phyloP scores from a whole-genome alignment of 2,888 invertebrate genomes.

The Ellobium chinense region DNA sequence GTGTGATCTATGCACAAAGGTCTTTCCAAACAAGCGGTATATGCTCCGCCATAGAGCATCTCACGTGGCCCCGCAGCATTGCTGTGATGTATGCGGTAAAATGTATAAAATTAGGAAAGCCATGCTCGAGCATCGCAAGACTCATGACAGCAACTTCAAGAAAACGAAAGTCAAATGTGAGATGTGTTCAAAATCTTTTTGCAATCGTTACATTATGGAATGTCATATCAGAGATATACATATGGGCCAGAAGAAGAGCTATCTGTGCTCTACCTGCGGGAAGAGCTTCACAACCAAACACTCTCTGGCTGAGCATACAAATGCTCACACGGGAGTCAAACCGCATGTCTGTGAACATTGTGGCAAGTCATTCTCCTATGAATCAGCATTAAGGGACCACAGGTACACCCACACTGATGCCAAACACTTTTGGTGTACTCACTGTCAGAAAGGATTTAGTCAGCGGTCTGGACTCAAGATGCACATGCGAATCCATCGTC shows the following conservation, averaged over 20 bases:
- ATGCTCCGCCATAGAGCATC: slow-evolving; percentile 60
- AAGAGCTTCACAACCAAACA: slow-evolving; percentile 71
- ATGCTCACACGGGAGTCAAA: slow-evolving; percentile 64
- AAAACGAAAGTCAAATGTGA: slow-evolving; percentile 60
- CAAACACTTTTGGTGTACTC: slow-evolving; percentile 76
- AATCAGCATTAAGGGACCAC: slow-evolving; percentile 71
- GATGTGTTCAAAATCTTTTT: slow-evolving; percentile 61
- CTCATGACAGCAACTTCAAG: slow-evolving; percentile 57
- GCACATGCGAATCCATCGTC: slow-evolving; percentile 78
- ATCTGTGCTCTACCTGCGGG: slow-evolving; percentile 69
- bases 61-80: slow-evolving; percentile 55
- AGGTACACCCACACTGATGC: slow-evolving; percentile 71
- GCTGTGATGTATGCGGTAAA: slow-evolving; percentile 68
- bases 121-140: slow-evolving; percentile 61
- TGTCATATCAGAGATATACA: slow-evolving; percentile 64
- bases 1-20: slow-evolving; percentile 64
- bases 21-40: slow-evolving; percentile 61
- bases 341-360: slow-evolving; percentile 67
- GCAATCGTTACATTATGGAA: slow-evolving; percentile 58
- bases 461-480: slow-evolving; percentile 78
- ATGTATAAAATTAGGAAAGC: slow-evolving; percentile 64
- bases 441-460: slow-evolving; percentile 75
- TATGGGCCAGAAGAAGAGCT: slow-evolving; percentile 61
- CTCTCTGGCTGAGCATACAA: slow-evolving; percentile 65
- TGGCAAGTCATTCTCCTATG: slow-evolving; percentile 67